Percentiles rank a stretch among this genome's conserved stretches.
These are phyloP conservation scores for Salminus brasiliensis DNA, from an alignment of 2,113 vertebrate genomes.

Conservation along the genomic window DNA sequence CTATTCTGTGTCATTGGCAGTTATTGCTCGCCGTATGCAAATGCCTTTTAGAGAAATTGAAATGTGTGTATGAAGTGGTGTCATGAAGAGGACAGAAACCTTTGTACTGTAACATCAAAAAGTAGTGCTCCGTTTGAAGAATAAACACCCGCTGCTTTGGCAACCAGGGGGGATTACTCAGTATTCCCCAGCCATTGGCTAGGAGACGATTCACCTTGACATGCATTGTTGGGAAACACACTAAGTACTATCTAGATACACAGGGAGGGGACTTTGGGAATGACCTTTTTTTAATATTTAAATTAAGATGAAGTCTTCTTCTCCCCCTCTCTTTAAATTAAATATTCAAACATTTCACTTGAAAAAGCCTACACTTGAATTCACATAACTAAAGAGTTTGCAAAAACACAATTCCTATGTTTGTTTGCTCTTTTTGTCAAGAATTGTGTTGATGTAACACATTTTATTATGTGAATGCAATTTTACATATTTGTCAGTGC, in stretches of 20 bases:
- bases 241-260: conserved; percentile 17
- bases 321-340: no score
- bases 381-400: no score
- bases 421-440: no score
- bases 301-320: neutral
- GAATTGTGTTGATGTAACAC: no score
- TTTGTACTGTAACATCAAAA: conserved; percentile 72
- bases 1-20: conserved; percentile 3
- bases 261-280: neutral
- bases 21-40: conserved; percentile 13
- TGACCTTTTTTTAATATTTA: neutral
- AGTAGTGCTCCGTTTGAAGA: conserved; percentile 54
- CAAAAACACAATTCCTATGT: no score
- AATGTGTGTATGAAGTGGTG: conserved; percentile 10
- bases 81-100: conserved; percentile 42
- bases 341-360: no score
- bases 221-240: conserved; percentile 7
- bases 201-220: conserved; percentile 56
- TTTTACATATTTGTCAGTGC: no score
- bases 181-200: conserved; percentile 50
- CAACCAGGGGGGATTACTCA: conserved; percentile 53
- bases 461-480: no score
- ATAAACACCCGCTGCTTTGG: conserved; percentile 41
- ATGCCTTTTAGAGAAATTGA: conserved; percentile 40
- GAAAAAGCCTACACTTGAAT: no score